Percentiles rank a stretch among this genome's conserved stretches.
These are phyloP conservation scores for Deilephila elpenor DNA, from an alignment of 2,888 invertebrate genomes.

Conservation along the genomic window DNA sequence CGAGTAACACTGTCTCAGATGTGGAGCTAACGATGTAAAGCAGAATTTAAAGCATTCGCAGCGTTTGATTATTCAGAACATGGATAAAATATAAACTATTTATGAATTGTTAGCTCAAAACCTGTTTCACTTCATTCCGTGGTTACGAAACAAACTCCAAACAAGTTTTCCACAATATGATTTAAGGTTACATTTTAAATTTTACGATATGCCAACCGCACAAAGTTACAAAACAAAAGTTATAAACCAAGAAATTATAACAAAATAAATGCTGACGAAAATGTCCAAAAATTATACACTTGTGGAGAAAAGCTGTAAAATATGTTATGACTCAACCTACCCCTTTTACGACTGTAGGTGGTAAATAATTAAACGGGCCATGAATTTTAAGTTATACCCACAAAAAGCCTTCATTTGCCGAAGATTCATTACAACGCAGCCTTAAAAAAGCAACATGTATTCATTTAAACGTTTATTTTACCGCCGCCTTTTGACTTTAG, in stretches of 20 bases:
- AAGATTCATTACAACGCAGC: conserved; percentile 3
- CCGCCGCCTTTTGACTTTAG: not conserved
- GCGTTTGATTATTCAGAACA: too few relatives aligned
- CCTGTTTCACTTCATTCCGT: too few relatives aligned
- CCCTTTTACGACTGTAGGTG: conserved; percentile 18
- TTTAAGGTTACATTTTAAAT: too few relatives aligned
- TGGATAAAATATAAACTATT: too few relatives aligned
- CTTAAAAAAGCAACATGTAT: conserved; percentile 14
- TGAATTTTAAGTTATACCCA: conserved; percentile 17
- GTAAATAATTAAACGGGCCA: conserved; percentile 23
- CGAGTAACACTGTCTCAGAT: too few relatives aligned
- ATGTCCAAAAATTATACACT: not conserved
- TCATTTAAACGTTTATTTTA: not conserved
- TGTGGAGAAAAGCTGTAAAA: conserved; percentile 9
- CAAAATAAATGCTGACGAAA: not conserved
- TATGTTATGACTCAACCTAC: conserved; percentile 5
- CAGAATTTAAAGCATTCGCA: too few relatives aligned
- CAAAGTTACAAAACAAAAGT: not conserved
- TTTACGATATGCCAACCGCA: too few relatives aligned
- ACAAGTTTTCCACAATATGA: too few relatives aligned
- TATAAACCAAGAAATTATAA: not conserved
- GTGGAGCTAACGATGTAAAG: too few relatives aligned
- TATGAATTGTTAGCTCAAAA: too few relatives aligned
- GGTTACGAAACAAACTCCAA: too few relatives aligned
- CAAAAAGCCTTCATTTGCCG: conserved; percentile 3